Evolutionary conservation across 2,888 invertebrate genomes (phyloP), one percentile per base, ranked within the genome.

Genomic region (Eudasyphora cyanicolor): DNA sequence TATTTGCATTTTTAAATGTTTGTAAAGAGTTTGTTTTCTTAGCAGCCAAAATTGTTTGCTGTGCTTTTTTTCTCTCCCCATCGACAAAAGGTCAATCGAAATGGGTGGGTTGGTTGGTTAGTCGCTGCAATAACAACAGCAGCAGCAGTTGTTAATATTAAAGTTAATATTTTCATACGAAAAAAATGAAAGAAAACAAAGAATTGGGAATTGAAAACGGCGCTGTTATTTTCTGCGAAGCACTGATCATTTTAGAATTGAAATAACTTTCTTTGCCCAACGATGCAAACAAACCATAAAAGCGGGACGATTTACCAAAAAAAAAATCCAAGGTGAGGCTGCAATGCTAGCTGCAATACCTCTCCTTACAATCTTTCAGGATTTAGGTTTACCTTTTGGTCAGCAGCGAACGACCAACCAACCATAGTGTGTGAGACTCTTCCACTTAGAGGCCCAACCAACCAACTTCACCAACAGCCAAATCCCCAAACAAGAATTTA

Each of bases 111-210:
- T 79, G 74, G 84, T 38, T 67, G 67, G 42, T 67, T 57, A 2
- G 57, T 27, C 57, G 12, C 2, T 57, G 57, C n/a, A n/a, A n/a
- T n/a, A n/a, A n/a, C n/a, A n/a, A n/a, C 24, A 10, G 10, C 12
- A 24, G 21, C 12, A 8, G 62, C 38, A 17, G 64, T 67, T 67
- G 67, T 67, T 67, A 73, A 79, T 81, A 81, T 81, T 81, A 73
- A 84, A 81, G 78, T 84, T 84, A 84, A 84, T 81, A 84, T 81
- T 84, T 84, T 84, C 81, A 81, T 84, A 81, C 67, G 71, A 74
- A n/a, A n/a, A 54, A 54, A 21, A 54, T 17, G 17, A 49, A 17
- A 24, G 5, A 27, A 57, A 57, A 24, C 29, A 57, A 27, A 57
- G 12, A 27, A n/a, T n/a, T n/a, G 57, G 10, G 12, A 21, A 0